Percentiles rank a stretch among this genome's conserved stretches.
These are phyloP conservation scores for Crotalus tigris DNA, from an alignment of 2,113 vertebrate species.

Conservation along the genomic window DNA sequence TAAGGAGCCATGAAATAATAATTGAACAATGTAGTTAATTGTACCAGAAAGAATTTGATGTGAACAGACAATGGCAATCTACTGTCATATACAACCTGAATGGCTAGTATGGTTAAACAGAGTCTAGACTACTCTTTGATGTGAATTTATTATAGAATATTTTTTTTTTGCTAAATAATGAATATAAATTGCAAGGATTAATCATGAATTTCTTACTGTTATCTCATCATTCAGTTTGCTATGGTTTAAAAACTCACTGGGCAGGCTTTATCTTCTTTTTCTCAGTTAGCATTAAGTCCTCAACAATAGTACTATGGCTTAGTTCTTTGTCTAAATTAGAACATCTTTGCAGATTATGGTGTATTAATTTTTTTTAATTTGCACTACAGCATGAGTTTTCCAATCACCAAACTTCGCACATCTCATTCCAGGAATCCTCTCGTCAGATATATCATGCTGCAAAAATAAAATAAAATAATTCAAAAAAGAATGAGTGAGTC, in stretches of 20 bases:
- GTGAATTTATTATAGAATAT: not conserved
- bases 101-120: not conserved
- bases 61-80: not conserved
- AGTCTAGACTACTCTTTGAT: not conserved
- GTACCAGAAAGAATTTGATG: not conserved
- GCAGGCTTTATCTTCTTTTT: not conserved
- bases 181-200: not conserved
- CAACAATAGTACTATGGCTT: not conserved
- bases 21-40: not conserved
- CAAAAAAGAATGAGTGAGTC: not conserved
- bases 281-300: not conserved
- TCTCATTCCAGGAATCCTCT: not conserved
- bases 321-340: not conserved
- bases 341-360: not conserved
- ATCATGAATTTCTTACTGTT: not conserved
- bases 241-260: not conserved
- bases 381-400: not conserved
- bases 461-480: not conserved
- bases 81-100: not conserved
- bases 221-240: not conserved
- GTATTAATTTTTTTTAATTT: not conserved
- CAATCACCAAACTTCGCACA: not conserved
- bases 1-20: not conserved
- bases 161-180: not conserved
- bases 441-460: not conserved